Base-by-base conservation (phyloP, 2,113 vertebrate genomes). In the Fregata magnificens region DNA sequence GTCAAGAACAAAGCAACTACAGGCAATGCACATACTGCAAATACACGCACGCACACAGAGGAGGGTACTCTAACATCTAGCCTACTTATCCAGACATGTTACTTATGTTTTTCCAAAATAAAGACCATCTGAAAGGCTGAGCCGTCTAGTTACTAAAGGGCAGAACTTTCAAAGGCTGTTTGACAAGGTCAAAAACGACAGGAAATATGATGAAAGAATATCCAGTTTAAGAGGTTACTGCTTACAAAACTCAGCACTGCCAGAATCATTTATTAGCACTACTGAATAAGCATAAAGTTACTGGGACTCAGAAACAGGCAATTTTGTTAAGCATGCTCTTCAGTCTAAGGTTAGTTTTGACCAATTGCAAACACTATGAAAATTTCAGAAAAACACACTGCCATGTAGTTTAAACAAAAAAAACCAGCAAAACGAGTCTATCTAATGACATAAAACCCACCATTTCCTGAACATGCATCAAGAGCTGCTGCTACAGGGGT, bases 381-480 rank as follows among this genome's bases (percentile, higher is more conserved):
- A 94, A 81, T 93, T 94, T 95, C 36, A 91, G 90, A 93, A 95
- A 96, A 97, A 96, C 94, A 98, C 49, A 98, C 94, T 97, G 97
- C 97, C 97, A 98, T 93, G 82, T 97, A 97, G 89, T 90, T 98
- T 97, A 94, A 96, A 91, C 25, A 15, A 26, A 52, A 49, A 52
- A 26, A 52, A 16, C 28, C 93, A 97, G 82, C 97, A 95, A 94
- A 94, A 92, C 70, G 83, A 97, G 72, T 98, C 97, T 82, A 91
- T 97, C 97, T 97, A 97, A 97, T 72, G 96, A 98, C 95, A 90
- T 83, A 88, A 96, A 97, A 99, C 99, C 99, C 99, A 99, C 99
- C 99, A 99, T 99, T 99, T 99, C 99, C 99, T 98, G 98, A 99
- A 98, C 99, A 99, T 97, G 99, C 99, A 99, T 99, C 99, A 98